phyloP scores from a whole-genome alignment of 2,888 invertebrate genomes.

The Zygaena filipendulae region DNA sequence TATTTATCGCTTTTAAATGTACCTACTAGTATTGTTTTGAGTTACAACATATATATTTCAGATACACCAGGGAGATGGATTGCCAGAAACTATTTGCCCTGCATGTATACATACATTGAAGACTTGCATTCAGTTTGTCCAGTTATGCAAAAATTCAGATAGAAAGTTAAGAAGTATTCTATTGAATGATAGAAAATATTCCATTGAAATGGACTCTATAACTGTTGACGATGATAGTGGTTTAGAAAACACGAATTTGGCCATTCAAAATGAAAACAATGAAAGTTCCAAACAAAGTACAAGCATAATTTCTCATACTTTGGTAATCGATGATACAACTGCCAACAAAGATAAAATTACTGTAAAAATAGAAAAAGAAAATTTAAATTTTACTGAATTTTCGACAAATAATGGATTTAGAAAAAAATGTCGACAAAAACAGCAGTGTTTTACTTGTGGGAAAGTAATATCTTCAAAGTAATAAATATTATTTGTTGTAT shows the following conservation, averaged over 20 bases:
- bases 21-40: not conserved
- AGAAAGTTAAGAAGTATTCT: slow-evolving; percentile 26
- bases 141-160: slow-evolving; percentile 38
- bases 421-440: slow-evolving; percentile 26
- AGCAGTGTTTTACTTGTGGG: slow-evolving; percentile 61
- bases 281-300: slow-evolving; percentile 7
- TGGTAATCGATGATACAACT: too few relatives aligned
- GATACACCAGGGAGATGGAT: slow-evolving; percentile 42
- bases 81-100: slow-evolving; percentile 40
- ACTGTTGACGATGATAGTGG: slow-evolving; percentile 12
- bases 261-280: slow-evolving; percentile 18
- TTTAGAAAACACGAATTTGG: slow-evolving; percentile 7
- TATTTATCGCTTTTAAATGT: not conserved
- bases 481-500: not conserved
- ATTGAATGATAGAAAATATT: slow-evolving; percentile 2
- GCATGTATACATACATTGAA: slow-evolving; percentile 36
- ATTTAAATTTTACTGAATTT: slow-evolving; percentile 8
- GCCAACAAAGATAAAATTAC: slow-evolving; percentile 12
- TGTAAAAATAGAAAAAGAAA: too few relatives aligned
- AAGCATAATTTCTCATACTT: too few relatives aligned
- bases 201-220: too few relatives aligned
- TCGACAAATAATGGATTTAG: slow-evolving; percentile 12
- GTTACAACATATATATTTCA: slow-evolving; percentile 20
- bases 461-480: slow-evolving; percentile 62
- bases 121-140: slow-evolving; percentile 36